phyloP scores from a whole-genome alignment of 2,113 vertebrate genomes.

The Papio anubis region DNA sequence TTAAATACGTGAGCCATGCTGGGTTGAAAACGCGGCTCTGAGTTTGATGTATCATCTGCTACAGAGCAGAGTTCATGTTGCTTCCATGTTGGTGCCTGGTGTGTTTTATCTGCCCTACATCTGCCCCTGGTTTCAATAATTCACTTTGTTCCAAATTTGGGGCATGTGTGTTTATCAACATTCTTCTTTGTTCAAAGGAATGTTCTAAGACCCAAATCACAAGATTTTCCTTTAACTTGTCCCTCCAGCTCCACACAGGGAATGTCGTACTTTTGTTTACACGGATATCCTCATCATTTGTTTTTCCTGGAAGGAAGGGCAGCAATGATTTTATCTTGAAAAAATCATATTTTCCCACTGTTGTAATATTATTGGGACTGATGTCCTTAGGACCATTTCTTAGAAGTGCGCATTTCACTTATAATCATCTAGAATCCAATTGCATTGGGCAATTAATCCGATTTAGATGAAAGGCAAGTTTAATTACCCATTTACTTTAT shows the following conservation, averaged over 20 bases:
- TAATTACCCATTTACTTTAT: slow-evolving; percentile 51
- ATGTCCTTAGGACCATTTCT: background rate
- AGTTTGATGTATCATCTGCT: slow-evolving; percentile 46
- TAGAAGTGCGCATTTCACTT: slow-evolving; percentile 23
- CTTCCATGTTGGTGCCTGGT: background rate
- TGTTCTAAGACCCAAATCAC: slow-evolving; percentile 46
- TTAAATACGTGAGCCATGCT: slow-evolving; percentile 23
- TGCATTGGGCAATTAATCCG: slow-evolving; percentile 12
- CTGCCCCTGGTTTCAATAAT: slow-evolving; percentile 59
- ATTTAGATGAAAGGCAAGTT: slow-evolving; percentile 37
- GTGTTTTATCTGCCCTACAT: slow-evolving; percentile 52
- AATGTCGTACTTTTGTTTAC: slow-evolving; percentile 4
- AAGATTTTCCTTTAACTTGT: slow-evolving; percentile 31
- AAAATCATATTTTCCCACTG: background rate
- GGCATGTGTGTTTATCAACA: background rate
- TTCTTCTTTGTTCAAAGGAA: slow-evolving; percentile 50
- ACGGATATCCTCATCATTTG: background rate
- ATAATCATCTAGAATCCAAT: slow-evolving; percentile 41
- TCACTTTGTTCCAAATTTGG: slow-evolving; percentile 28
- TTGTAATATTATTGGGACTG: background rate
- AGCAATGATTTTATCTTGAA: background rate
- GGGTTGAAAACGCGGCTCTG: slow-evolving; percentile 4
- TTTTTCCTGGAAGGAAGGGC: background rate
- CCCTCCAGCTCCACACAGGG: background rate
- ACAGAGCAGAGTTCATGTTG: background rate